A percentile compares a stretch with the other conserved stretches of the same genome.
These are phyloP conservation scores for Tenualosa ilisha DNA, from an alignment of 2,797 vertebrate species.

Conservation along the genomic window DNA sequence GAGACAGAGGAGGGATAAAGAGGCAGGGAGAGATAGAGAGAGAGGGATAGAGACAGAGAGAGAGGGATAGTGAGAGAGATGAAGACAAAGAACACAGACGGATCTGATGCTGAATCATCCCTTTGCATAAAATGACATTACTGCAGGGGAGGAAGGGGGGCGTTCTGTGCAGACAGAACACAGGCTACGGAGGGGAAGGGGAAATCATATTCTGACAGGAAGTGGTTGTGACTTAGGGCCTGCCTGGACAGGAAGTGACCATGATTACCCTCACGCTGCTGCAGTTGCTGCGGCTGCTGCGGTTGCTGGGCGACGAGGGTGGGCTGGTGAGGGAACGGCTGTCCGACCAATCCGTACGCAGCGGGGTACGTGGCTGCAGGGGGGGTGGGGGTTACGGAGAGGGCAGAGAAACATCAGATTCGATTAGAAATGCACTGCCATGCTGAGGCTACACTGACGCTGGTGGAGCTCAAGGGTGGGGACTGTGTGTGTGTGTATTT, in stretches of 20 bases:
- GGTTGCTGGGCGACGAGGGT: conserved; percentile 86
- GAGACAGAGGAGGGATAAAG: too few relatives aligned
- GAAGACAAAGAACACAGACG: not conserved
- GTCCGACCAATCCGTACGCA: conserved; percentile 89
- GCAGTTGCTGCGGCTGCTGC: conserved; percentile 82
- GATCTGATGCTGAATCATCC: conserved; percentile 9
- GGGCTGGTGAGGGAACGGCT: conserved; percentile 89
- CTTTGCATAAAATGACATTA: not conserved
- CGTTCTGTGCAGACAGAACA: not conserved
- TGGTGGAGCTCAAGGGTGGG: not conserved
- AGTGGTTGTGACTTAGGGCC: not conserved
- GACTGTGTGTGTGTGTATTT: not conserved
- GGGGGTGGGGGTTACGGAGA: not conserved
- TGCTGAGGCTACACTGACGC: not conserved
- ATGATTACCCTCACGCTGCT: conserved; percentile 84
- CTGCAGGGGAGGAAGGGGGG: not conserved
- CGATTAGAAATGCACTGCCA: conserved; percentile 4
- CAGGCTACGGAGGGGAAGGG: not conserved
- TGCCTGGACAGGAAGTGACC: conserved; percentile 34
- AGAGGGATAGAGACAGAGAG: too few relatives aligned
- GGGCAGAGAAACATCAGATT: conserved; percentile 25
- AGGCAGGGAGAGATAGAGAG: too few relatives aligned
- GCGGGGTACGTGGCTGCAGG: conserved; percentile 88
- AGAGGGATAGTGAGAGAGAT: too few relatives aligned
- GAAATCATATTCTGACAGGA: not conserved